Evolutionary conservation across 2,113 vertebrate species (phyloP).

Genomic region (Coptodon rendalli): DNA sequence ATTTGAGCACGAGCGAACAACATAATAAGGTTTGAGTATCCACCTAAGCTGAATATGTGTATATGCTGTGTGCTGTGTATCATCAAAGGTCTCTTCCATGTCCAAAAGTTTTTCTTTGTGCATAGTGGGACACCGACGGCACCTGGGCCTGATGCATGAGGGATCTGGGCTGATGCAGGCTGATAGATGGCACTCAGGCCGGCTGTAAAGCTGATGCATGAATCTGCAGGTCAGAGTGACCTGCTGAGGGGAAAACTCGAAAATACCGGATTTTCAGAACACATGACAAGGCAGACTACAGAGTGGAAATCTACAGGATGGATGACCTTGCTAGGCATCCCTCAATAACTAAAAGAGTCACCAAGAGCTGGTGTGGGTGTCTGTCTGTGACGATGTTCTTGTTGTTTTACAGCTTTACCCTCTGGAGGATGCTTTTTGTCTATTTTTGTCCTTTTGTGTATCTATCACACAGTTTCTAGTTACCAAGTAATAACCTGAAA

Average conservation of each 20-base stretch:
- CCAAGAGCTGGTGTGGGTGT: background rate
- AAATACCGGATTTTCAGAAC: background rate
- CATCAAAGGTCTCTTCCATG: background rate
- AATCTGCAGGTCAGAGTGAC: background rate
- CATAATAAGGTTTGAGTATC: background rate
- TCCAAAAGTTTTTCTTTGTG: background rate
- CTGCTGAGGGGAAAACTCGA: background rate
- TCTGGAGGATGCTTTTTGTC: background rate
- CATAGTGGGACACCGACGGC: background rate
- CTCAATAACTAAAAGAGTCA: background rate
- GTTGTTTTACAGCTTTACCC: background rate
- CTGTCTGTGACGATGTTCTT: rapidly evolving
- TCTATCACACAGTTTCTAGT: rapidly evolving
- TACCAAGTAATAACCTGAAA: background rate
- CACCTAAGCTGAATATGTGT: background rate
- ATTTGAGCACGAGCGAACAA: background rate
- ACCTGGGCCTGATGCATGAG: background rate
- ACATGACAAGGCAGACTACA: background rate
- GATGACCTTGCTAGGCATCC: background rate
- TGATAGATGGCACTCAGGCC: background rate
- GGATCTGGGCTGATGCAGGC: background rate
- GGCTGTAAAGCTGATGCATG: background rate
- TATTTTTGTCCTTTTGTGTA: background rate
- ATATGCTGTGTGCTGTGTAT: background rate
- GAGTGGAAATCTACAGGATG: background rate